A percentile compares a stretch with the other conserved stretches of the same genome.
Conservation (phyloP, 2,113 vertebrate genomes). For the Ictidomys tridecemlineatus region DNA sequence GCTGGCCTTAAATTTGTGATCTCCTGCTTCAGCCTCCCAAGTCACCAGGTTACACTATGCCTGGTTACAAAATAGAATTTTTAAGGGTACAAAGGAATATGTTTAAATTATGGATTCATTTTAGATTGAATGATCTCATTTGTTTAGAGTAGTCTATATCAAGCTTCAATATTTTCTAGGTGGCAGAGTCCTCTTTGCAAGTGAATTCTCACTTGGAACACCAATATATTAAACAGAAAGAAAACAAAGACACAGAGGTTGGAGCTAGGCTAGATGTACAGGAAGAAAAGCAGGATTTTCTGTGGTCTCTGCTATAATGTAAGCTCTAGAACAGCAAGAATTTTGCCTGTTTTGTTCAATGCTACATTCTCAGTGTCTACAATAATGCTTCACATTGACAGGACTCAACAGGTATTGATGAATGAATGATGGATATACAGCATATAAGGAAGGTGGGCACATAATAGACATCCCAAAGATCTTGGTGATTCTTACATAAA, state of each 20-base stretch:
- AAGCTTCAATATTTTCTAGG: conserved; percentile 20
- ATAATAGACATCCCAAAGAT: not conserved
- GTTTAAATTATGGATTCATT: conserved; percentile 30
- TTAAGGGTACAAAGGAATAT: not conserved
- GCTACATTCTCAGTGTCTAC: not conserved
- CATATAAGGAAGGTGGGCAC: not conserved
- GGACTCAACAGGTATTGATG: not conserved
- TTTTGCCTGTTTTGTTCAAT: not conserved
- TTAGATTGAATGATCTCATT: conserved; percentile 53
- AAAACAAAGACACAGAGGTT: not conserved
- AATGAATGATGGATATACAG: not conserved
- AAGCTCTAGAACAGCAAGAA: not conserved
- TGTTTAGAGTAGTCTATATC: conserved; percentile 4
- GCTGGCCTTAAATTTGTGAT: too few species aligned
- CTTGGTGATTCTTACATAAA: not conserved
- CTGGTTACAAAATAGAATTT: too few species aligned
- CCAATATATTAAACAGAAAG: not conserved
- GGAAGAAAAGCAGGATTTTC: not conserved
- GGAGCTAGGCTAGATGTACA: not conserved
- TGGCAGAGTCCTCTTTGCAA: not conserved
- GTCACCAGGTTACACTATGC: too few species aligned
- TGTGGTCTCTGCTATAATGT: not conserved
- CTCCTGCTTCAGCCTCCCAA: too few species aligned
- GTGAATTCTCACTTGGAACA: not conserved
- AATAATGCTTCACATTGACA: not conserved